These are phyloP conservation scores for Sebastes baramenuke DNA, from an alignment of 2,797 vertebrate genomes.

Conservation along the genomic window DNA sequence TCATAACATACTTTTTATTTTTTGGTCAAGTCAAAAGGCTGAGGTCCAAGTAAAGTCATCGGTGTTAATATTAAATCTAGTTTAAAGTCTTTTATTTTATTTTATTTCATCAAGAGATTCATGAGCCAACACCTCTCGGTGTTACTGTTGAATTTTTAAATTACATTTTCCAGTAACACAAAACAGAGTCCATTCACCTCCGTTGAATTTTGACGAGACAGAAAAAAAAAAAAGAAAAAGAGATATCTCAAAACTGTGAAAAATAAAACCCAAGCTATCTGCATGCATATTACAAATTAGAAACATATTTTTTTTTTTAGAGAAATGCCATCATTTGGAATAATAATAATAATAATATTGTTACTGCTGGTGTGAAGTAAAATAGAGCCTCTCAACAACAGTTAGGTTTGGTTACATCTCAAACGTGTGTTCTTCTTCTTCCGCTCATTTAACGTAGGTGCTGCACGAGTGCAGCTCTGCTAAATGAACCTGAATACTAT, in stretches of 20 bases:
- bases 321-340: neutral
- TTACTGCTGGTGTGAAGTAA: neutral
- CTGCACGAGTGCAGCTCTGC: neutral
- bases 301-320: neutral
- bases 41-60: neutral
- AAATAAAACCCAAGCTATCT: neutral
- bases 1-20: neutral
- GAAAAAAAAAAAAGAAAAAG: neutral
- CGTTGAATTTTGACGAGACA: neutral
- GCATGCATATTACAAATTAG: neutral
- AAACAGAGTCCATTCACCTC: neutral
- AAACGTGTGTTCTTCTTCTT: neutral
- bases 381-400: neutral
- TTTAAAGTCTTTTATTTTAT: neutral
- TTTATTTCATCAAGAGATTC: neutral
- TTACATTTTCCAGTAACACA: neutral
- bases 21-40: neutral
- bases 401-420: too few species aligned
- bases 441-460: neutral
- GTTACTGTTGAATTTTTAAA: neutral
- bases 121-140: neutral
- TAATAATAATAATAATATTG: neutral
- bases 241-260: neutral
- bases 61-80: neutral
- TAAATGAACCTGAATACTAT: neutral